Evolutionary conservation across 2,797 vertebrate species (phyloP).

Genomic region (Tamandua tetradactyla): DNA sequence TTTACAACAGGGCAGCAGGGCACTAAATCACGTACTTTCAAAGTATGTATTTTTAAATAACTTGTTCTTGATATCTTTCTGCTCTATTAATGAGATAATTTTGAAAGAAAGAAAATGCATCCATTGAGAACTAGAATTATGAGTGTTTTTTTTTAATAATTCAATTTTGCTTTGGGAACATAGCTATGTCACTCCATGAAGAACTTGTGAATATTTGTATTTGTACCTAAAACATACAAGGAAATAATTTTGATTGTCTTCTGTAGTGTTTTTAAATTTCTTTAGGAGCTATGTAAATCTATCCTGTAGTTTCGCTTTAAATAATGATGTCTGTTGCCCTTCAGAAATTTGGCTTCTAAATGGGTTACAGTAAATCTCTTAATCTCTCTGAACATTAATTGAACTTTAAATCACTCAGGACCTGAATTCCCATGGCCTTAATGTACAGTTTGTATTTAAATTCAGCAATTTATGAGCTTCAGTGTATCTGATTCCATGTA

Average conservation of each 20-base stretch:
- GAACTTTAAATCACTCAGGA: conserved; percentile 69
- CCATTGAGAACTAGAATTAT: not conserved
- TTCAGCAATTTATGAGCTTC: conserved; percentile 69
- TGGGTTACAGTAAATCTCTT: conserved; percentile 79
- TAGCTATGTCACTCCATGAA: not conserved
- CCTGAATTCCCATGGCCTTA: conserved; percentile 70
- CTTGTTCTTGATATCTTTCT: not conserved
- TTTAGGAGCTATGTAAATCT: not conserved
- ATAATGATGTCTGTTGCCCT: conserved; percentile 71
- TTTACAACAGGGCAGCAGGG: not conserved
- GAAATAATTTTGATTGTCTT: not conserved
- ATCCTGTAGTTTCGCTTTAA: conserved; percentile 68
- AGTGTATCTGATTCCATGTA: conserved; percentile 68
- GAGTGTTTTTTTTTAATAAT: not conserved
- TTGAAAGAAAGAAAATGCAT: not conserved
- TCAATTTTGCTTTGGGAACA: not conserved
- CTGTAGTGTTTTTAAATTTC: not conserved
- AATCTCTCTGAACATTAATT: conserved; percentile 76
- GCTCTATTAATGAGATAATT: not conserved
- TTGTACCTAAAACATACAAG: not conserved
- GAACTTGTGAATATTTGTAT: not conserved
- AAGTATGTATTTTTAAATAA: not conserved
- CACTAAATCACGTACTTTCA: not conserved
- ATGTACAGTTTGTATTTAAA: conserved; percentile 79
- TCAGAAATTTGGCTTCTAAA: conserved; percentile 72